These are phyloP conservation scores for Nothobranchius kuhntae DNA, from an alignment of 2,113 vertebrate species.

Conservation along the genomic window DNA sequence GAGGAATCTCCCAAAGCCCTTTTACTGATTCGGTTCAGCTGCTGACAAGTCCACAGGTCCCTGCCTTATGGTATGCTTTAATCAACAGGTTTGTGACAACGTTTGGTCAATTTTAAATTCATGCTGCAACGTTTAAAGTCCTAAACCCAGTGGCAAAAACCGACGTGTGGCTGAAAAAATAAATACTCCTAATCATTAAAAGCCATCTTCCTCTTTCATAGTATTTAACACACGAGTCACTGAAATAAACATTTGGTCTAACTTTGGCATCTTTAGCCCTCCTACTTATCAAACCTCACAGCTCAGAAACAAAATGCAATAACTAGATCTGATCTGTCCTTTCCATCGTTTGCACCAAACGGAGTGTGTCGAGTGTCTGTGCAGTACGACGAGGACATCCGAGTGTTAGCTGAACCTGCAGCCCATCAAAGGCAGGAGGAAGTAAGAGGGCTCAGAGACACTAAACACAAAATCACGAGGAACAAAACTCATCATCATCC, in stretches of 20 bases:
- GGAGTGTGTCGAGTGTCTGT: not conserved
- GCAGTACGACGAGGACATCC: not conserved
- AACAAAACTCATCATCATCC: slow-evolving; percentile 47
- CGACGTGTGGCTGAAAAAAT: slow-evolving; percentile 12
- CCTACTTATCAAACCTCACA: slow-evolving; percentile 66
- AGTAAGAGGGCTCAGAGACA: slow-evolving; percentile 56
- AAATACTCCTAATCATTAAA: slow-evolving; percentile 22
- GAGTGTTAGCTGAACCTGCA: slow-evolving; percentile 40
- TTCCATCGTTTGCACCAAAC: slow-evolving; percentile 7
- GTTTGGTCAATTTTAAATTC: not conserved
- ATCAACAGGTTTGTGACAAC: not conserved
- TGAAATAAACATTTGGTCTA: slow-evolving; percentile 43
- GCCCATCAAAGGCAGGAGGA: slow-evolving; percentile 62
- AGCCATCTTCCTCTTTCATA: slow-evolving; percentile 16
- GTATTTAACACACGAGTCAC: slow-evolving; percentile 32
- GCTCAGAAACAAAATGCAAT: slow-evolving; percentile 31
- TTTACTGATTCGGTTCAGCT: slow-evolving; percentile 18
- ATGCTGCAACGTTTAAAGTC: slow-evolving; percentile 7
- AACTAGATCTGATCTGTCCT: slow-evolving; percentile 1
- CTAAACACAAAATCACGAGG: slow-evolving; percentile 13
- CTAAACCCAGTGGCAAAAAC: slow-evolving; percentile 7
- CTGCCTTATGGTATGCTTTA: slow-evolving; percentile 22
- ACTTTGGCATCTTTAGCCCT: slow-evolving; percentile 38
- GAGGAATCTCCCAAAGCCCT: slow-evolving; percentile 32
- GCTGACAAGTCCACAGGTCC: slow-evolving; percentile 37